phyloP scores from a whole-genome alignment of 2,888 invertebrate genomes.

The Urechis unicinctus region DNA sequence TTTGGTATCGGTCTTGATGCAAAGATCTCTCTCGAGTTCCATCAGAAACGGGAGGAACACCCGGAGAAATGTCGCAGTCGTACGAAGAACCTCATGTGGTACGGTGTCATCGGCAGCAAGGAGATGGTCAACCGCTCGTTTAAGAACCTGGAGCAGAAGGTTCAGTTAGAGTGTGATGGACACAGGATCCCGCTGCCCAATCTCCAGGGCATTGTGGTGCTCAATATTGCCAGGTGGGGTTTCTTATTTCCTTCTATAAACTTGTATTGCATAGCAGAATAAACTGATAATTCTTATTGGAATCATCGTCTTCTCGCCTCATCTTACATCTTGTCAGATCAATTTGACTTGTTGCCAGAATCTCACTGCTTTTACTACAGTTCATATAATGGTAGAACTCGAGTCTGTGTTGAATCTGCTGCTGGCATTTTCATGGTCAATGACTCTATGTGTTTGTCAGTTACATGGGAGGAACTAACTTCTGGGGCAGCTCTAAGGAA shows the following conservation, averaged over 20 bases:
- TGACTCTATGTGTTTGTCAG: slow-evolving; percentile 55
- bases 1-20: slow-evolving; percentile 98
- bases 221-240: slow-evolving; percentile 81
- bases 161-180: slow-evolving; percentile 93
- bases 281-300: too few species aligned
- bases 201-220: slow-evolving; percentile 89
- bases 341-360: too few species aligned
- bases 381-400: too few species aligned
- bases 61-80: slow-evolving; percentile 79
- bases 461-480: slow-evolving; percentile 97
- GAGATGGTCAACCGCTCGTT: slow-evolving; percentile 75
- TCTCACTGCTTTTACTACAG: too few species aligned
- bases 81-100: slow-evolving; percentile 27
- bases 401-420: too few species aligned
- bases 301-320: too few species aligned
- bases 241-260: too few species aligned
- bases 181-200: slow-evolving; percentile 91
- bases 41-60: slow-evolving; percentile 92
- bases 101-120: slow-evolving; percentile 58
- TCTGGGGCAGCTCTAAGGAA: slow-evolving; percentile 92
- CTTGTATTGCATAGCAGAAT: too few species aligned
- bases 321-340: too few species aligned
- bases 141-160: slow-evolving; percentile 90
- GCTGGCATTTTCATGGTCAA: neutral
- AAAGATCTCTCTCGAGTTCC: slow-evolving; percentile 93